Evolutionary conservation across 2,113 vertebrate species (phyloP), one percentile per base, ranked within the genome.

Genomic region (Nibea albiflora): DNA sequence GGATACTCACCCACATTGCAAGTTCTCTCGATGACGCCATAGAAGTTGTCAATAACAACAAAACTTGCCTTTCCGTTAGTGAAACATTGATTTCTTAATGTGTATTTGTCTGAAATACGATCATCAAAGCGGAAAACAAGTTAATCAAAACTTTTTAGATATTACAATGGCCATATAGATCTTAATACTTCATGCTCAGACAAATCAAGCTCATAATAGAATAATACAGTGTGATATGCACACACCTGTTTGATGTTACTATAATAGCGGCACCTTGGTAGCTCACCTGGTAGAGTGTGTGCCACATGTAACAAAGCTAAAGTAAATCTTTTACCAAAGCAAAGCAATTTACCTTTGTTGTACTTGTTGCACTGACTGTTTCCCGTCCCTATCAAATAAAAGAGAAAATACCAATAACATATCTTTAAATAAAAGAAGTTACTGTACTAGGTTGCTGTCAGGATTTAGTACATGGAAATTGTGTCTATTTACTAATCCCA

Each of bases 401-500:
- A 39, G 5, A 39, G 35, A 39, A 39, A 39, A 39, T 39, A 39
- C 35, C 35, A 39, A 39, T 39, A 39, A 39, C 35, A 39, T 39
- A 39, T 39, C 8, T 39, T 39, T 39, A 9, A 39, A 39, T 39
- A 39, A 39, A 39, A 39, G 35, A 39, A 8, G 31, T 35, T 35
- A 35, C 6, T 35, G 8, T 35, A 7, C 31, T 35, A 35, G 5
- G 44, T 39, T 6, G 10, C 11, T 15, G 2, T 61, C 7, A 42
- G 54, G 11, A 1, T 6, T 49, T 8, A 22, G 0, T 24, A 35
- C 5, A 17, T n/a, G 17, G 19, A 74, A 14, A n/a, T 24, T 1
- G 2, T 20, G 28, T 66, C 11, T 76, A 87, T 82, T 88, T 69
- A 92, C 89, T 22, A 58, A 60, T 67, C 76, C 76, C 26, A 58